Conservation (phyloP, 1,140 invertebrate genomes). For the Nasonia vitripennis region DNA sequence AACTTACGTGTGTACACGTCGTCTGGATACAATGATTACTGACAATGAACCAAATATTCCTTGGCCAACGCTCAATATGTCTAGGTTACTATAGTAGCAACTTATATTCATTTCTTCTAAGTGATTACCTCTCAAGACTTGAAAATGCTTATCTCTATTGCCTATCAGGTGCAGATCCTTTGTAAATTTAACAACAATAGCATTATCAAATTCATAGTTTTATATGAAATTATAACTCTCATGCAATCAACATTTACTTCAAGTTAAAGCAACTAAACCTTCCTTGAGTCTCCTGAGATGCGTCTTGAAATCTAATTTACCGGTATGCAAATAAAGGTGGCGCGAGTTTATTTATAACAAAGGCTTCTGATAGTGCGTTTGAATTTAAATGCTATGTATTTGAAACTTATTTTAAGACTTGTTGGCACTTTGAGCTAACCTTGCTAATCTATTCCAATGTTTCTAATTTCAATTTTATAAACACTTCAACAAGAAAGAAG, state of each 20-base stretch:
- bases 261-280: slow-evolving; percentile 9
- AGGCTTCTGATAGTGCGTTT: background rate
- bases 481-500: background rate
- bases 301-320: slow-evolving; percentile 38
- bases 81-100: slow-evolving; percentile 68
- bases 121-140: slow-evolving; percentile 49
- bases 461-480: background rate
- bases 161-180: background rate
- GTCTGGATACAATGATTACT: slow-evolving; percentile 51
- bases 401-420: background rate
- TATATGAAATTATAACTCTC: background rate
- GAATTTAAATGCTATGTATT: background rate
- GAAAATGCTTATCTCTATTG: background rate
- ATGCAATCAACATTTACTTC: background rate
- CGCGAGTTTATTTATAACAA: slow-evolving; percentile 28
- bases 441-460: background rate
- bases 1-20: slow-evolving; percentile 3
- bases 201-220: background rate
- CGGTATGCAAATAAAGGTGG: background rate
- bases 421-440: background rate
- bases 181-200: background rate
- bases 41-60: slow-evolving; percentile 71
- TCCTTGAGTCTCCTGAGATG: slow-evolving; percentile 15
- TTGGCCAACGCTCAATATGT: slow-evolving; percentile 58
- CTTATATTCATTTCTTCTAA: slow-evolving; percentile 61